Evolutionary conservation across 2,113 vertebrate species (phyloP).

Genomic region (Mungos mungo): DNA sequence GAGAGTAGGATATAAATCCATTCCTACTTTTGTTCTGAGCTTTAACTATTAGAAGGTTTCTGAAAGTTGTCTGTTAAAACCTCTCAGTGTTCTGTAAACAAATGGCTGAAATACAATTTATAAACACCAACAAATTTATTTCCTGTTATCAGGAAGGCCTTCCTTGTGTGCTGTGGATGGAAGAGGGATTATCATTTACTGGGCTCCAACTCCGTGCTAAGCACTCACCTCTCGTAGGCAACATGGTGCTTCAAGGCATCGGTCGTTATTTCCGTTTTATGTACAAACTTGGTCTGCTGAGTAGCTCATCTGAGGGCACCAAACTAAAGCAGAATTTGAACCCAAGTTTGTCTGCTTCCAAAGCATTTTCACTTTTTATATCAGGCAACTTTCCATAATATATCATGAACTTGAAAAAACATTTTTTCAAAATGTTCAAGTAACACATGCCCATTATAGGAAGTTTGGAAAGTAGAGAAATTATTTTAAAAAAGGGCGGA

Average conservation of each 20-base stretch:
- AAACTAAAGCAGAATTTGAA: background rate
- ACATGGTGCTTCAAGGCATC: background rate
- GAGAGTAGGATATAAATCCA: background rate
- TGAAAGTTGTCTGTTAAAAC: background rate
- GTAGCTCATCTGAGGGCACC: background rate
- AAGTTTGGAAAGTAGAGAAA: slow-evolving; percentile 37
- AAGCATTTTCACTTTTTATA: slow-evolving; percentile 4
- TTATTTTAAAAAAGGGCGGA: background rate
- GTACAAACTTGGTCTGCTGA: background rate
- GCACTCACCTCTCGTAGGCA: background rate
- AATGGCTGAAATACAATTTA: background rate
- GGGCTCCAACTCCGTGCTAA: background rate
- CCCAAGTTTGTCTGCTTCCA: background rate
- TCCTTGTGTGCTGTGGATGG: background rate
- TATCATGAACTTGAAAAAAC: background rate
- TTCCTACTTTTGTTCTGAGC: background rate
- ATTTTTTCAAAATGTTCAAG: background rate
- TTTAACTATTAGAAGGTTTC: background rate
- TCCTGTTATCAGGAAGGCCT: background rate
- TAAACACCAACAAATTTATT: background rate
- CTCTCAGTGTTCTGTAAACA: background rate
- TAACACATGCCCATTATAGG: background rate
- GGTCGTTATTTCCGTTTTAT: background rate
- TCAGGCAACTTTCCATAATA: background rate
- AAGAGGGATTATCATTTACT: background rate